Conservation (phyloP, 2,113 vertebrate genomes). For the Terrapene triunguis region DNA sequence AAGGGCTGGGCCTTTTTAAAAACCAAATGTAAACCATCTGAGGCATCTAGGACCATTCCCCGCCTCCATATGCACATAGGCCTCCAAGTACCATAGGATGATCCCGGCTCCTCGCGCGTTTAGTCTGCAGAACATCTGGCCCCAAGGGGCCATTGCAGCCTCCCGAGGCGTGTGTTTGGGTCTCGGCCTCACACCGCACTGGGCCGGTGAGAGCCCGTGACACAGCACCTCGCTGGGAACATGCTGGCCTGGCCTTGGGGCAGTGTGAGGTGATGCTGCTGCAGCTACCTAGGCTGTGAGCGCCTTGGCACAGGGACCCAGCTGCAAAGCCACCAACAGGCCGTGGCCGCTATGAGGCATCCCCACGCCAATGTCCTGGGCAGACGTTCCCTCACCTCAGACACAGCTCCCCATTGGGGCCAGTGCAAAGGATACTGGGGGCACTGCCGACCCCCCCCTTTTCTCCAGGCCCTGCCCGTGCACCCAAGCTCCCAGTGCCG, state of each 20-base stretch:
- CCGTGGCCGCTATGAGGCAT: not conserved
- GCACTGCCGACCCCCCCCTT: accelerated
- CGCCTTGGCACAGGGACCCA: not conserved
- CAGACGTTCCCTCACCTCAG: not conserved
- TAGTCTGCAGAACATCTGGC: not conserved
- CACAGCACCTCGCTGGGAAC: not conserved
- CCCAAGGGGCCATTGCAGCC: too few species aligned
- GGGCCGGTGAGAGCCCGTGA: not conserved
- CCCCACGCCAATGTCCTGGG: not conserved
- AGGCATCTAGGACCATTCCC: not conserved
- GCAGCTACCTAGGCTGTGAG: too few species aligned
- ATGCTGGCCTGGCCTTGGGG: not conserved
- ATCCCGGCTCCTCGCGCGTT: not conserved
- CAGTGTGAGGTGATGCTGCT: too few species aligned
- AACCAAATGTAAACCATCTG: too few species aligned
- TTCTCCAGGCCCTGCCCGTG: accelerated
- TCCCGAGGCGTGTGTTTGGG: too few species aligned
- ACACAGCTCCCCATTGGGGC: too few species aligned
- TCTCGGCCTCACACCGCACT: too few species aligned
- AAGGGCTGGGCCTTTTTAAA: not conserved
- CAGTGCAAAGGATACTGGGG: not conserved
- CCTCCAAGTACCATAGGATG: not conserved
- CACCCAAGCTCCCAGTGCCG: not conserved
- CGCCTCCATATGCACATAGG: not conserved
- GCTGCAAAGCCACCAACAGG: too few species aligned